Base-by-base conservation (phyloP, 1,140 invertebrate species). In the Triops longicaudatus region DNA sequence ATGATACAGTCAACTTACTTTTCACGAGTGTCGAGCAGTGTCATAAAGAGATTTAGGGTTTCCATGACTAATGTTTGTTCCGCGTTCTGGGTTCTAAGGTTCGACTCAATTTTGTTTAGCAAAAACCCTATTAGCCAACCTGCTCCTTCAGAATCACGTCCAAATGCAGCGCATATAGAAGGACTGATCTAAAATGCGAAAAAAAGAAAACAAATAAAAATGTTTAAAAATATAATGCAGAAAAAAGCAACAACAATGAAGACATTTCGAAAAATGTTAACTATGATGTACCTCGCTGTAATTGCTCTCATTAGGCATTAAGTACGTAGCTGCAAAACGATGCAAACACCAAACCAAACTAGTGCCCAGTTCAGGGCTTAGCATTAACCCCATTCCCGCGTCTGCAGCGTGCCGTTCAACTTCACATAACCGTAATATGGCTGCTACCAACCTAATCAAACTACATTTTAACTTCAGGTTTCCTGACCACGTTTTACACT, bases 311-410 rank as follows among this genome's bases (percentile, higher is more conserved):
- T 87, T 86, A 26, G 89, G 89, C 75, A 92, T 83, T 28, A 95
- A 85, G 82, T 95, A 96, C 12, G 89, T 89, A 44, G 90, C 84
- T 42, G 89, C 88, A 90, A 91, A 95, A 79, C 90, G 87, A 74
- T 89, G 88, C 7, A 96, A 84, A 80, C 94, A 92, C 92, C 93
- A 96, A 76, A 93, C 89, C 27, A 92, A 85, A 1, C 89, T 91
- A 43, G 88, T 89, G 6, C 90, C 89, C 1, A 96, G 87, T 84
- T 95, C 91, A 0, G 94, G 93, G 84, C 93, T 95, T 22, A 95
- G 83, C 79, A 90, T 85, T 78, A 87, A 85, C 0, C 85, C 83
- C 42, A 91, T 82, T 81, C 89, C 88, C 1, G 87, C 87, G 42
- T 88, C 85, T 11, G 90, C 85, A 0, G 90, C 88, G 44, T 86